Base-by-base conservation (phyloP, 1,140 invertebrate species). In the Drosophila novamexicana region DNA sequence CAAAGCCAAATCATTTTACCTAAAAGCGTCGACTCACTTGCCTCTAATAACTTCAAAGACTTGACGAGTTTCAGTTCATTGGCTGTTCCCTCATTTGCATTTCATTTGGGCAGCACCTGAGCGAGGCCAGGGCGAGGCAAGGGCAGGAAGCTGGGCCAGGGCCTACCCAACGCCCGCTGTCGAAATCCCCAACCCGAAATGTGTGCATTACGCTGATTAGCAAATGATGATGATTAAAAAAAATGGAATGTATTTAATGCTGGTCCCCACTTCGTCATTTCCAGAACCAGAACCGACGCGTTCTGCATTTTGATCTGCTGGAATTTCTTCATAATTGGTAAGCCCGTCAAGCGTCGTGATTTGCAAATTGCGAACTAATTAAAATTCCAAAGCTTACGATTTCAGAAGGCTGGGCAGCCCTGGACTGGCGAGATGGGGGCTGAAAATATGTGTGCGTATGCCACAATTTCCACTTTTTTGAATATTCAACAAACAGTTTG, bases 201-300 rank as follows among this genome's bases (percentile, higher is more conserved):
- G 37, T 56, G 16, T 29, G 47, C 47, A 47, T 66, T 70, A 53
- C 34, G 57, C 75, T 81, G 79, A 82, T 82, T 82, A 75, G 75
- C 79, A 77, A 75, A 61, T 70, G 69, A 82, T 82, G 79, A 81
- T 81, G 75, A 78, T 81, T 82, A 75, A 82, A 81, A 82, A 77
- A 57, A 65, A 63, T 72, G 49, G 59, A 63, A 63, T 47, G 44
- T 63, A 50, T 57, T 36, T 57, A 54, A 53, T 29, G 40, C 18
- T 39, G n/a, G 22, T 7, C 12, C n/a, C 37, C 3, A 49, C 7
- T 14, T 32, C 18, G 9, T 8, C 39, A 32, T 40, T 12, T 22
- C 16, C 22, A 29, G 58, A n/a, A 34, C 29, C 7, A 7, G 16
- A 50, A 7, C 39, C 29, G 69, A 68, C 63, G 64, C 45, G 72